These are phyloP conservation scores for Trididemnum miniatum DNA, from an alignment of 23 tunicate species.

Conservation along the genomic window DNA sequence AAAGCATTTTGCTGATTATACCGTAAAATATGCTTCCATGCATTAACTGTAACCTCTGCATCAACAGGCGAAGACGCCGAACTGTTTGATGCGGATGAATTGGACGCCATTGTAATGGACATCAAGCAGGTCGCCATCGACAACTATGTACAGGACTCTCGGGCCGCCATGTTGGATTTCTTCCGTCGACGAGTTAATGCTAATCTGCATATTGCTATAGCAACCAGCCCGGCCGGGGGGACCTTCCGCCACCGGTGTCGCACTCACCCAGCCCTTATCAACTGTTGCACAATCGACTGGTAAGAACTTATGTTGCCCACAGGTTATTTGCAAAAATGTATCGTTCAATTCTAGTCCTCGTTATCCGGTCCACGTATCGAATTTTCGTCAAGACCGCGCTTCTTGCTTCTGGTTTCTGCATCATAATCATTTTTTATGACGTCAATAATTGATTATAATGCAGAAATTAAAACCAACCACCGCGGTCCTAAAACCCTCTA, in stretches of 20 bases:
- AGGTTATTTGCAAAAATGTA: too few species aligned
- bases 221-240: slow-evolving; percentile 89
- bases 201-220: slow-evolving; percentile 79
- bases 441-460: too few species aligned
- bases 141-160: slow-evolving; percentile 70
- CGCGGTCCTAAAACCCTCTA: too few species aligned
- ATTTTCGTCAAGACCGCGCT: too few species aligned
- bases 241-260: slow-evolving; percentile 73
- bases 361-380: too few species aligned
- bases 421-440: too few species aligned
- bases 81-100: slow-evolving; percentile 81
- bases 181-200: slow-evolving; percentile 55
- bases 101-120: slow-evolving; percentile 88
- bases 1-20: too few species aligned
- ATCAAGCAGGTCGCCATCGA: slow-evolving; percentile 86
- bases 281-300: slow-evolving; percentile 99
- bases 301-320: slow-evolving; percentile 26
- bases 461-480: too few species aligned
- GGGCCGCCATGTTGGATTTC: slow-evolving; percentile 70
- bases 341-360: too few species aligned
- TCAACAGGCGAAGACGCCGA: slow-evolving; percentile 93
- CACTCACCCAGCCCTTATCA: slow-evolving; percentile 91
- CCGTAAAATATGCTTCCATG: too few species aligned
- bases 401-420: too few species aligned
- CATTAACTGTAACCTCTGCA: too few species aligned